Base-by-base conservation (phyloP, 1,140 invertebrate species). In the Cydia splendana region DNA sequence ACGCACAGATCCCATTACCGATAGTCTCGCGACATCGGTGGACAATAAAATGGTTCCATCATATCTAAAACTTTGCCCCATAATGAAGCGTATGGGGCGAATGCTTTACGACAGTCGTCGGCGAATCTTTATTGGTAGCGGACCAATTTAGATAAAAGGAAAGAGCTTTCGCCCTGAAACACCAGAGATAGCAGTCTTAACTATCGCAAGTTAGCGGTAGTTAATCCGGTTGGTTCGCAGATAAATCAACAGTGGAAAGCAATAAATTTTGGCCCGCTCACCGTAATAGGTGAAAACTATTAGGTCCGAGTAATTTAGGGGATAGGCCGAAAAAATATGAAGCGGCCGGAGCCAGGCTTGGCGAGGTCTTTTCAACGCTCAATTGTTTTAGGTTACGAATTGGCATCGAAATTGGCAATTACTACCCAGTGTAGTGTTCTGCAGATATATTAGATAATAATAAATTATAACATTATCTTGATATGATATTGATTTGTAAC, bases 71-170 rank as follows among this genome's bases (percentile, higher is more conserved):
- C 83, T 93, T 93, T 91, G 89, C 84, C 86, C 90, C 91, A 93
- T 93, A 93, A 93, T 93, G 91, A 92, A 93, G 88, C 91, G 91
- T 93, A 93, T 93, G 90, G 91, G 89, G 87, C 85, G 89, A 88
- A 90, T 90, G 90, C 84, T 93, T 93, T 93, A 93, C 91, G 91
- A 93, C 87, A 89, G 87, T 86, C 87, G 88, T 87, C 88, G 88
- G 84, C 86, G 88, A 85, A 93, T 93, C 90, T 93, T 93, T 93
- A 93, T 93, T 93, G 90, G 90, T 91, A 88, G 85, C 86, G 87
- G 85, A 93, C 91, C 91, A 93, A 93, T 93, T 93, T 93, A 93
- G 91, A 93, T 93, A 93, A 93, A 93, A 93, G 91, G 90, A 91
- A 91, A 92, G 90, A 91, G 89, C 90, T 92, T 90, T 89, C 85